A percentile compares a stretch with the other conserved stretches of the same genome.
These are phyloP conservation scores for Stenurella melanura DNA, from an alignment of 2,888 invertebrate genomes.

Conservation along the genomic window DNA sequence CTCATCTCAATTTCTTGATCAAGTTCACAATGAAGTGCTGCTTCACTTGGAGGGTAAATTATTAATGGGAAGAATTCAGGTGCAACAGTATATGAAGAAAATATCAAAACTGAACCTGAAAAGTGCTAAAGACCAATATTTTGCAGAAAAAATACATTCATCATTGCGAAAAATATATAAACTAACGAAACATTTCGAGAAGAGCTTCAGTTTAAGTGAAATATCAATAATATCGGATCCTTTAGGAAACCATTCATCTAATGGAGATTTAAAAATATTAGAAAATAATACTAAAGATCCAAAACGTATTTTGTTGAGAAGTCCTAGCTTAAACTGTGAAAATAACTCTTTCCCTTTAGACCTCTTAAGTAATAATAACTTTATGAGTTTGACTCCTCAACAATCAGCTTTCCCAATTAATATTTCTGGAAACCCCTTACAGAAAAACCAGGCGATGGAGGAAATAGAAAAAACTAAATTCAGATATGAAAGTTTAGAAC, in stretches of 20 bases:
- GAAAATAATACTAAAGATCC: conserved; percentile 1
- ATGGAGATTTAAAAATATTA: neutral
- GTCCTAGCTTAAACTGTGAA: neutral
- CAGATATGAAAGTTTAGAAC: neutral
- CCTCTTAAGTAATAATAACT: conserved; percentile 33
- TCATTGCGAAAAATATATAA: conserved; percentile 28
- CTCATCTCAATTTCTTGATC: conserved; percentile 25
- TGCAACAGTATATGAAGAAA: conserved; percentile 27
- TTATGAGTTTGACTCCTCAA: conserved; percentile 12
- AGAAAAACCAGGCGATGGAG: neutral
- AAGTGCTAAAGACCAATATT: conserved; percentile 11
- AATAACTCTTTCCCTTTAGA: conserved; percentile 19
- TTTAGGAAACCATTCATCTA: conserved; percentile 2
- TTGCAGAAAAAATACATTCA: conserved; percentile 26
- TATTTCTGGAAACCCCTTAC: neutral
- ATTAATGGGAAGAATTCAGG: conserved; percentile 28
- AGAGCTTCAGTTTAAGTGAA: conserved; percentile 8
- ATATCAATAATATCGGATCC: conserved; percentile 10
- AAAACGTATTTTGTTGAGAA: conserved; percentile 24
- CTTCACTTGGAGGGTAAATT: conserved; percentile 33
- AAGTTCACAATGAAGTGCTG: conserved; percentile 27
- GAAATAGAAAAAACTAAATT: conserved; percentile 6
- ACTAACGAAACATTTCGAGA: conserved; percentile 19
- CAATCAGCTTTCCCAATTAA: neutral
- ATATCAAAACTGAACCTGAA: conserved; percentile 37